Conservation (phyloP, 1,140 invertebrate species). For the Bacillus rossius region DNA sequence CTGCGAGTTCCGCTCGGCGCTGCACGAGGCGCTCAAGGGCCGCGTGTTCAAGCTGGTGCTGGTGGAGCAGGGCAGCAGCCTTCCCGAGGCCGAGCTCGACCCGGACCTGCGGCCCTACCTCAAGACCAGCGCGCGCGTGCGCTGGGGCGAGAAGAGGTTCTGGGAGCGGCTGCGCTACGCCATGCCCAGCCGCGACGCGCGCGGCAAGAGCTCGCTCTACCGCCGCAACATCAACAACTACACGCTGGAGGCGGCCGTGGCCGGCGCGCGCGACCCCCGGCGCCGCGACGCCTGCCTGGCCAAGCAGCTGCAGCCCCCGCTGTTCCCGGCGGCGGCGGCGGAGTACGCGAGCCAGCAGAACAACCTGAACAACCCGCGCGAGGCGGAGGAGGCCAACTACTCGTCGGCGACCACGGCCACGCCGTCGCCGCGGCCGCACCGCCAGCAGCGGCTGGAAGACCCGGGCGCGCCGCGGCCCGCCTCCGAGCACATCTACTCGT, state of each 20-base stretch:
- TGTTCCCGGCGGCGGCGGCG: conserved; percentile 23
- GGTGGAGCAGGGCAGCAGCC: conserved; percentile 73
- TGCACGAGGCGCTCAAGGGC: conserved; percentile 81
- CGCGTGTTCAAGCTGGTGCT: conserved; percentile 79
- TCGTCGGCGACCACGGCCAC: conserved; percentile 56
- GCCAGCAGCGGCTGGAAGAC: conserved; percentile 33
- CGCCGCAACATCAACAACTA: conserved; percentile 72
- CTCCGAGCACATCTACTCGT: conserved; percentile 82
- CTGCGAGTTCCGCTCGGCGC: conserved; percentile 74
- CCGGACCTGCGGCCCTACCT: conserved; percentile 83
- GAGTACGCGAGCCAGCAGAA: conserved; percentile 41
- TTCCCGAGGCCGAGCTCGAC: conserved; percentile 74
- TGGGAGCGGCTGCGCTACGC: conserved; percentile 88
- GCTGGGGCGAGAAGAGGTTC: conserved; percentile 85
- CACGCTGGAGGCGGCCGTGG: conserved; percentile 56
- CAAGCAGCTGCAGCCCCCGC: conserved; percentile 22
- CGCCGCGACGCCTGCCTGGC: conserved; percentile 39
- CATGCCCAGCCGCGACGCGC: conserved; percentile 65
- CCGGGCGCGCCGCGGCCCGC: conserved; percentile 58
- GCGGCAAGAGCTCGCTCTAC: conserved; percentile 54
- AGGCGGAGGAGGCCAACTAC: conserved; percentile 50
- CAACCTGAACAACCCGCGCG: conserved; percentile 15
- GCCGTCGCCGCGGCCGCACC: conserved; percentile 45
- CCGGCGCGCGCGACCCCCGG: conserved; percentile 45
- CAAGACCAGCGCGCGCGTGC: conserved; percentile 73